Evolutionary conservation across 2,888 invertebrate species (phyloP), one percentile per base, ranked within the genome.

Genomic region (Sesamia inferens): DNA sequence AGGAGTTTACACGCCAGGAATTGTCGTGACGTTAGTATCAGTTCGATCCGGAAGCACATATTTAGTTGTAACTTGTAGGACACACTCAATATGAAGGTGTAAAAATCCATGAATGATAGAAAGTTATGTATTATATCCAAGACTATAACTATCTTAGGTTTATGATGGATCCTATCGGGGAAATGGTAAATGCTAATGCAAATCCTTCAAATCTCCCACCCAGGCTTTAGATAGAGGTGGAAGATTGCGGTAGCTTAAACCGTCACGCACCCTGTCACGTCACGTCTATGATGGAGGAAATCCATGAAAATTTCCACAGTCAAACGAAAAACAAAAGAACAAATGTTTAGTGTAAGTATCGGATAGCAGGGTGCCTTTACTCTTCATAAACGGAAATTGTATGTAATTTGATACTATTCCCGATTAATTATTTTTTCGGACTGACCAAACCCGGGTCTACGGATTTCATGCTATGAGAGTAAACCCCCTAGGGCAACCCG

Each of bases 21-120:
- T n/a, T n/a, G n/a, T n/a, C n/a, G n/a, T n/a, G n/a, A n/a, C n/a
- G 24, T 44, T 57, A 44, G 24, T 44, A 71, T 58, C 51, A 51
- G 51, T 19, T 13, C 13, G 11, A 39, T 47, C 44, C 48, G 19
- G 14, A 19, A 24, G 22, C 19, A 51, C 14, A 11, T 14, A 2
- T 3, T 31, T 31, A 55, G 19, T 42, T 44, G 13, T 44, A 62
- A 51, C 48, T 63, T 58, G 39, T 63, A 63, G 39, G 6, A 71
- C 13, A 71, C 11, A 44, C 16, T 19, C 48, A 68, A 47, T 31
- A 11, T 8, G 5, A 75, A 55, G 24, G 7, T 68, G 10, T 16
- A 61, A 16, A 61, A 47, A 78, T 48, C 22, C 47, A 61, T 67
- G 16, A 47, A 68, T 61, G 44, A 8, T 42, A 51, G 0, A 39